Percentiles rank a stretch among this genome's conserved stretches.
Conservation (phyloP, 2,888 invertebrate genomes). For the Drosophila mettleri region DNA sequence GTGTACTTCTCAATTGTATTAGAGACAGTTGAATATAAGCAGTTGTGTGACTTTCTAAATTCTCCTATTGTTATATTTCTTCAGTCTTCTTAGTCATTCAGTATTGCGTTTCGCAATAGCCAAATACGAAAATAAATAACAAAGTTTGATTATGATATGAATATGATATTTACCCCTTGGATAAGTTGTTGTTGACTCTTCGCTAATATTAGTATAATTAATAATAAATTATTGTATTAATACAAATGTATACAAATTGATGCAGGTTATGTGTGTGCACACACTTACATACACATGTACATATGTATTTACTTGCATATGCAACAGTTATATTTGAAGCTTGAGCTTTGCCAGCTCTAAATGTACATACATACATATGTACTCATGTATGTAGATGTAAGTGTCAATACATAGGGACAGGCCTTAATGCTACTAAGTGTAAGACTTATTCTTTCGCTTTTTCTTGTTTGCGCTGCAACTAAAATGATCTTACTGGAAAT, state of each 20-base stretch:
- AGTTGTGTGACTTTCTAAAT: conserved; percentile 9
- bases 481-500: conserved; percentile 68
- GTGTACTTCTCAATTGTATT: conserved; percentile 3
- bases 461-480: conserved; percentile 40
- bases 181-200: background rate
- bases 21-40: conserved; percentile 11
- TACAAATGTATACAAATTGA: background rate
- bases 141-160: background rate
- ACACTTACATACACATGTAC: conserved; percentile 20
- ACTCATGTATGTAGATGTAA: background rate
- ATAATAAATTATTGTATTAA: background rate
- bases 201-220: background rate
- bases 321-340: conserved; percentile 2
- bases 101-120: conserved; percentile 7
- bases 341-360: background rate
- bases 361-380: background rate
- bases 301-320: background rate
- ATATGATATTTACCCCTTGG: background rate
- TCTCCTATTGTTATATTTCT: conserved; percentile 5
- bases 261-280: background rate
- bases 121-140: background rate
- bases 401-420: background rate
- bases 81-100: background rate
- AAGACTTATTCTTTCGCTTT: conserved; percentile 46
- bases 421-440: conserved; percentile 48